These are phyloP conservation scores for Laspeyria flexula DNA, from an alignment of 2,888 invertebrate genomes.

Conservation along the genomic window DNA sequence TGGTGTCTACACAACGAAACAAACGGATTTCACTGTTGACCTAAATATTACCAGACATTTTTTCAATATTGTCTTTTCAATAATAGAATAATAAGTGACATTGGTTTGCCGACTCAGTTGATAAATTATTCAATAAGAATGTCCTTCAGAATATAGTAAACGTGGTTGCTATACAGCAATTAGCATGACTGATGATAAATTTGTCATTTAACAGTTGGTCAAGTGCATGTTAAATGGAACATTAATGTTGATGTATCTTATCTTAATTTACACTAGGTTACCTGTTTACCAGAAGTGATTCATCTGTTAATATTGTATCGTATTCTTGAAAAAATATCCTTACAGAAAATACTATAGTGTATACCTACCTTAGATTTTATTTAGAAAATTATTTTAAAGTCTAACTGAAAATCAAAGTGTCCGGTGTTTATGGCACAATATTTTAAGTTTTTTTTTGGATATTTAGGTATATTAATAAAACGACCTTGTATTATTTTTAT, in stretches of 20 bases:
- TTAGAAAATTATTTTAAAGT: no score
- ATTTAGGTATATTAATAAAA: no score
- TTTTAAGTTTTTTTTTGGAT: no score
- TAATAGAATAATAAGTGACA: background rate
- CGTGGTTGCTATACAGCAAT: constrained; percentile 49
- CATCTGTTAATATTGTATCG: no score
- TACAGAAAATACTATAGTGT: no score
- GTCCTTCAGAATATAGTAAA: constrained; percentile 5
- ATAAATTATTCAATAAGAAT: constrained; percentile 4
- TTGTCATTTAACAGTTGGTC: constrained; percentile 65
- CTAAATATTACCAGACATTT: background rate
- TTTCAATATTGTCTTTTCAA: background rate
- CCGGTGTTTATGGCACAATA: no score
- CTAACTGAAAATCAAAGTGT: no score
- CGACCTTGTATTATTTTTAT: no score
- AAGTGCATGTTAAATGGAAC: constrained; percentile 68
- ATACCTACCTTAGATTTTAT: no score
- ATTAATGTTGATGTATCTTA: constrained; percentile 15
- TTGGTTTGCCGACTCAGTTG: background rate
- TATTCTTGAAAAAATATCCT: no score
- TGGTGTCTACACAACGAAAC: background rate
- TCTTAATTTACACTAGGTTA: constrained; percentile 2
- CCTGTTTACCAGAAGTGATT: no score
- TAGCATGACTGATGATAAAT: constrained; percentile 28
- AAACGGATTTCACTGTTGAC: background rate